Evolutionary conservation across 2,797 vertebrate species (phyloP), one percentile per base, ranked within the genome.

Genomic region (Eospalax fontanierii): DNA sequence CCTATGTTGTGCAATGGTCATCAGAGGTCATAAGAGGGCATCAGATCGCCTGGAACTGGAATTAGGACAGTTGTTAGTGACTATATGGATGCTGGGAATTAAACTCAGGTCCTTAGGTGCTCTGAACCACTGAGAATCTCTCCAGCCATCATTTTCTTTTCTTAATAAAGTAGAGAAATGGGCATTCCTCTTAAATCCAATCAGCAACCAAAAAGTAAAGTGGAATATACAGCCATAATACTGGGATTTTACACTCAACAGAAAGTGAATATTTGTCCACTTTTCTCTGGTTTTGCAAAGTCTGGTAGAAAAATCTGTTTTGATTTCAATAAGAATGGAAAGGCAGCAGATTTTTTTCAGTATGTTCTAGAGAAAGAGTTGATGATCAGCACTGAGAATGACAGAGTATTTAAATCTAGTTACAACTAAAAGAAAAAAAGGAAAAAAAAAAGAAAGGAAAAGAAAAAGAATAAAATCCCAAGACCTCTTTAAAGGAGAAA

Each of bases 331-430:
- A 43, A 78, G 7, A 2, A 6, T 73, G 57, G 66, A 78, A 87
- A 76, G 21, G 24, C 21, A 84, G 19, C 26, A 33, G 38, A 33
- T 28, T 35, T 84, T n/a, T 26, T 28, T 24, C n/a, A 7, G 38
- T 61, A 26, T 46, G 4, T 59, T 10, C 1, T 15, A 15, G n/a
- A 7, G 28, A 70, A 65, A 2, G 6, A 28, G 61, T 1, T 18
- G 38, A 57, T 12, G 21, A 35, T 70, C 35, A 78, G 54, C 43
- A 85, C 2, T 46, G 30, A 83, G 4, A 14, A 18, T 85, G n/a
- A 46, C 83, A 73, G 26, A 83, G 71, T 35, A 40, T 43, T 30
- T 83, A 91, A 87, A 90, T 22, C 26, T 43, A 70, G 71, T 92
- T 38, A 71, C 33, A 76, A 43, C 24, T 24, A 8, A 57, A 89